phyloP scores from a whole-genome alignment of 2,113 vertebrate species.

The Sinocyclocheilus maitianheensis region DNA sequence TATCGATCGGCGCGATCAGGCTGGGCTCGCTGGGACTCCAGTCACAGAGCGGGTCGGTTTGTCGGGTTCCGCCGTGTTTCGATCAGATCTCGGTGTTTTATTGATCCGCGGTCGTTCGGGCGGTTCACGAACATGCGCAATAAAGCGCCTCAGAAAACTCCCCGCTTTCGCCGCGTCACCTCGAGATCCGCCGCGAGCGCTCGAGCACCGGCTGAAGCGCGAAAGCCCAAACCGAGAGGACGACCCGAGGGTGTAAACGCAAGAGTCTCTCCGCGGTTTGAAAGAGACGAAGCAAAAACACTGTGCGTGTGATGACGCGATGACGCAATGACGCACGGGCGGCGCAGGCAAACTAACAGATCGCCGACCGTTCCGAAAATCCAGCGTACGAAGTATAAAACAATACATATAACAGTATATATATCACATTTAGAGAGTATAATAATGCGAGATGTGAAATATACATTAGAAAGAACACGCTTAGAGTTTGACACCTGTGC shows the following conservation, averaged over 20 bases:
- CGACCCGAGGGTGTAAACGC: not conserved
- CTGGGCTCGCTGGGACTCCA: not conserved
- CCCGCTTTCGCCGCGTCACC: not conserved
- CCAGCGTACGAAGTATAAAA: not conserved
- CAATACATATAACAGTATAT: not conserved
- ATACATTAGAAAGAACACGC: not conserved
- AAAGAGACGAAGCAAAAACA: conserved; percentile 39
- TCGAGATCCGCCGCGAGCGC: not conserved
- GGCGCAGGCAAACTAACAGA: conserved; percentile 38
- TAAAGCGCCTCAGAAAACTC: conserved; percentile 15
- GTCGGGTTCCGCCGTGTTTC: not conserved
- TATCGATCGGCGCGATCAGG: conserved; percentile 13
- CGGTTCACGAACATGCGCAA: conserved; percentile 59
- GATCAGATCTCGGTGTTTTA: conserved; percentile 3
- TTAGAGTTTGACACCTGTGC: not conserved
- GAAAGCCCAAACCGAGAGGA: not conserved
- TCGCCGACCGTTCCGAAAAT: not conserved
- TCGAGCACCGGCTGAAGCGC: not conserved
- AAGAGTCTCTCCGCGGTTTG: not conserved
- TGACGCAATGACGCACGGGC: conserved; percentile 1
- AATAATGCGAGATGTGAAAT: not conserved
- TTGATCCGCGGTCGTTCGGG: conserved; percentile 36
- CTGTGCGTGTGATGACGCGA: conserved; percentile 19
- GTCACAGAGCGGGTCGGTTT: not conserved
- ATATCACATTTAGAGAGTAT: not conserved